Base-by-base conservation (phyloP, 2,888 invertebrate species). In the Tetheella fluctuosa region DNA sequence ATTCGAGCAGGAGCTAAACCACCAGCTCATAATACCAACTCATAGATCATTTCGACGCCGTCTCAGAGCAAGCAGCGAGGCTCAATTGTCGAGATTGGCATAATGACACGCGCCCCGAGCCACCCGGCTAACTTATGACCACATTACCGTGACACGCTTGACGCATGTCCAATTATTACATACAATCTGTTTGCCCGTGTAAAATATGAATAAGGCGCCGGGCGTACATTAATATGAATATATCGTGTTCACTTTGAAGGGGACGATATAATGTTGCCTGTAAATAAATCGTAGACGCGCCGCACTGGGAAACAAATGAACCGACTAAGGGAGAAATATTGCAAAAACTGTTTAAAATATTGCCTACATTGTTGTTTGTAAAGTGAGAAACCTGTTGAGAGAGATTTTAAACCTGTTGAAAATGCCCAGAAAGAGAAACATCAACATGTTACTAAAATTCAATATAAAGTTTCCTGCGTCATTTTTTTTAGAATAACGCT, bases 131-230 rank as follows among this genome's bases (percentile, higher is more conserved):
- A 91, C 89, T 79, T 90, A 91, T 85, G 88, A 80, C 84, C 89
- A 83, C 85, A 92, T 92, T 91, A 90, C 85, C 80, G 81, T 85
- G 87, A 89, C 91, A 88, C 81, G 84, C 85, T 84, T 90, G 91
- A 91, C 90, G 87, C 88, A 86, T 89, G 88, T 90, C 90, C 91
- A 91, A 91, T 91, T 91, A 91, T 87, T 88, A 88, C 89, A 84
- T 77, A 90, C 89, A 88, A 90, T 90, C 85, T 89, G 84, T 88
- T 87, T 81, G 81, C 83, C 77, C 79, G 81, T 76, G 89, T 89
- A 89, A 90, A 90, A 90, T 90, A 91, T 91, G 88, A 89, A 90
- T 87, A 84, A 86, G 82, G 79, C 78, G 78, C 80, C 76, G 70
- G 70, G 69, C 69, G 71, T 64, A 81, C 84, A 89, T 88, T 89